Percentiles rank a stretch among this genome's conserved stretches.
These are phyloP conservation scores for Limulus polyphemus DNA, from an alignment of 2,888 invertebrate species.

Conservation along the genomic window DNA sequence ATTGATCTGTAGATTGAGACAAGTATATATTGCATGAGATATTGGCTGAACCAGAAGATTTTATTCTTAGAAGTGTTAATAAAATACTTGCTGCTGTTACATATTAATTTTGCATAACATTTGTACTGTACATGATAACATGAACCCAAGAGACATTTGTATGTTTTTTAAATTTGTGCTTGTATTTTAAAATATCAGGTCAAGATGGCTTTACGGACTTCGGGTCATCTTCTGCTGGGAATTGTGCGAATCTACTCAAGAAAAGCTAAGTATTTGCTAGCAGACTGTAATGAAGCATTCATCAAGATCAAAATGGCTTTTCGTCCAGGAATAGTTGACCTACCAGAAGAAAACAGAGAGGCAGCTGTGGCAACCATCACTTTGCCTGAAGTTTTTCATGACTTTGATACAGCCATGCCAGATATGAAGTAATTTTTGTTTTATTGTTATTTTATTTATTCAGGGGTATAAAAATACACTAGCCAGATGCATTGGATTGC, in stretches of 20 bases:
- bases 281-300: constrained; percentile 99
- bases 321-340: constrained; percentile 85
- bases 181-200: constrained; percentile 45
- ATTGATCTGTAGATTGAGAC: no score
- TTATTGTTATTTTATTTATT: no score
- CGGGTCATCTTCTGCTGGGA: constrained; percentile 92
- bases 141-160: background rate
- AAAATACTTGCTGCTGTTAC: no score
- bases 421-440: constrained; percentile 43
- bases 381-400: constrained; percentile 94
- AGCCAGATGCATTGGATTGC: no score
- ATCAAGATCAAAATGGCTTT: constrained; percentile 99
- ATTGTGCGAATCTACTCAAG: constrained; percentile 97
- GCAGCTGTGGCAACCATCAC: constrained; percentile 96
- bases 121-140: background rate
- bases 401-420: constrained; percentile 86
- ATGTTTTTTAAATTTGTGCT: constrained; percentile 21
- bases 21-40: no score
- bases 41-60: no score
- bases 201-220: constrained; percentile 96
- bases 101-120: no score
- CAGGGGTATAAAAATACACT: no score
- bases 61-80: no score
- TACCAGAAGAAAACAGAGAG: constrained; percentile 93
- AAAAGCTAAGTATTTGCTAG: constrained; percentile 94